Percentiles rank a stretch among this genome's conserved stretches.
Conservation (phyloP, 2,888 invertebrate species). For the Dusona sp. region DNA sequence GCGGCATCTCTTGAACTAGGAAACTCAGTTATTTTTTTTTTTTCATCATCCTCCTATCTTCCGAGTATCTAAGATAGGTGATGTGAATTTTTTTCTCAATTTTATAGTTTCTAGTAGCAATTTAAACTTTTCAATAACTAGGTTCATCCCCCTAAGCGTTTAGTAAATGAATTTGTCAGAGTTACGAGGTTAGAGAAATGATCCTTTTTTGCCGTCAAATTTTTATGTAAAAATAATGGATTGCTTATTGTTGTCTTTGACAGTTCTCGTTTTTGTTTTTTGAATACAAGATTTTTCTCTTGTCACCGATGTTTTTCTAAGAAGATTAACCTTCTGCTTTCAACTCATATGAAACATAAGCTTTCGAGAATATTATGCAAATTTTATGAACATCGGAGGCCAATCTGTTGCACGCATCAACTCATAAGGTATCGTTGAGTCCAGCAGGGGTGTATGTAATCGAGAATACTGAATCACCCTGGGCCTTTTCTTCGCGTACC, state of each 20-base stretch:
- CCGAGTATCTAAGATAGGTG: background rate
- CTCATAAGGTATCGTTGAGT: background rate
- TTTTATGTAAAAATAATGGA: background rate
- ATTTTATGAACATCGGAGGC: background rate
- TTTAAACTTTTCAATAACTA: slow-evolving; percentile 49
- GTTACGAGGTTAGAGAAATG: background rate
- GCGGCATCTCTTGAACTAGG: slow-evolving; percentile 2
- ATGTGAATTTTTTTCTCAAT: slow-evolving; percentile 2
- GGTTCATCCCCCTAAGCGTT: background rate
- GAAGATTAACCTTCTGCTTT: background rate
- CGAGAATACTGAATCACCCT: slow-evolving; percentile 5
- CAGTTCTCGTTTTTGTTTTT: background rate
- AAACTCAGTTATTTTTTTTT: background rate
- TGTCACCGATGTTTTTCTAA: background rate
- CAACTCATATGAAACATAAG: background rate
- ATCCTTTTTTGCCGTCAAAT: background rate
- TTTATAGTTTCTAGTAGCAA: slow-evolving; percentile 20
- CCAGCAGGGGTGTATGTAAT: background rate
- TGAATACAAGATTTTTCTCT: background rate
- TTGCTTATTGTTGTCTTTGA: background rate
- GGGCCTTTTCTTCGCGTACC: background rate
- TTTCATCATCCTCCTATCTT: background rate
- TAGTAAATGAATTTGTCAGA: background rate
- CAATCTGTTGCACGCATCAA: slow-evolving; percentile 24
- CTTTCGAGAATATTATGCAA: slow-evolving; percentile 14